Conservation (phyloP, 2,888 invertebrate genomes). For the Synanthedon vespiformis region DNA sequence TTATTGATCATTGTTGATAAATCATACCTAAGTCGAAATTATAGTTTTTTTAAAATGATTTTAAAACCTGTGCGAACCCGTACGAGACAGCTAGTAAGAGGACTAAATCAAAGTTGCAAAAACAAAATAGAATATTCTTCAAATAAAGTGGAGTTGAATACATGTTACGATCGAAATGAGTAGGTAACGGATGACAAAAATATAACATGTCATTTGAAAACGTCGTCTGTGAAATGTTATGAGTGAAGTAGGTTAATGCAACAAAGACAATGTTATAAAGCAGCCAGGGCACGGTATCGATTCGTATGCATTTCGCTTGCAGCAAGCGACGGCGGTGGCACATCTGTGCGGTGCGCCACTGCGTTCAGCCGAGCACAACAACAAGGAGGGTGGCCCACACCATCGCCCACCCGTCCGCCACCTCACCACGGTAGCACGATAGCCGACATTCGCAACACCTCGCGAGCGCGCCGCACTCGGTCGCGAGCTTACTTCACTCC, state of each 20-base stretch:
- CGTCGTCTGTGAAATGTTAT: conserved; percentile 12
- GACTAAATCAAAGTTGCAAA: too few relatives aligned
- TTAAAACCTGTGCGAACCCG: too few relatives aligned
- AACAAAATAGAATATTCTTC: too few relatives aligned
- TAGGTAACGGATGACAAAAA: too few relatives aligned
- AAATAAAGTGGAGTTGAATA: too few relatives aligned
- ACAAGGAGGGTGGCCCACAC: conserved; percentile 17
- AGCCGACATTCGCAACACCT: conserved; percentile 65
- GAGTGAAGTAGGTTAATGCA: conserved; percentile 54
- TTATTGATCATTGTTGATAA: too few relatives aligned
- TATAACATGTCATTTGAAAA: conserved; percentile 3
- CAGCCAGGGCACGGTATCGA: conserved; percentile 50
- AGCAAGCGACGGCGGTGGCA: conserved; percentile 17
- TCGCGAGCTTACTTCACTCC: conserved; percentile 44
- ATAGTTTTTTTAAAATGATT: too few relatives aligned
- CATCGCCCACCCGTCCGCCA: conserved; percentile 10
- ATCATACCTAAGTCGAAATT: too few relatives aligned
- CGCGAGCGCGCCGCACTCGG: conserved; percentile 55
- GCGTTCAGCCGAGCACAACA: conserved; percentile 46
- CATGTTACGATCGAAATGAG: too few relatives aligned
- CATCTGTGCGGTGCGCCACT: conserved; percentile 57
- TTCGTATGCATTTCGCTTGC: conserved; percentile 57
- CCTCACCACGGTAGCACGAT: conserved; percentile 38
- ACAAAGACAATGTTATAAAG: conserved; percentile 60
- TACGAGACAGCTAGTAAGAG: too few relatives aligned